Conservation (phyloP, 2,888 invertebrate species). For the Toxonevra muliebris region DNA sequence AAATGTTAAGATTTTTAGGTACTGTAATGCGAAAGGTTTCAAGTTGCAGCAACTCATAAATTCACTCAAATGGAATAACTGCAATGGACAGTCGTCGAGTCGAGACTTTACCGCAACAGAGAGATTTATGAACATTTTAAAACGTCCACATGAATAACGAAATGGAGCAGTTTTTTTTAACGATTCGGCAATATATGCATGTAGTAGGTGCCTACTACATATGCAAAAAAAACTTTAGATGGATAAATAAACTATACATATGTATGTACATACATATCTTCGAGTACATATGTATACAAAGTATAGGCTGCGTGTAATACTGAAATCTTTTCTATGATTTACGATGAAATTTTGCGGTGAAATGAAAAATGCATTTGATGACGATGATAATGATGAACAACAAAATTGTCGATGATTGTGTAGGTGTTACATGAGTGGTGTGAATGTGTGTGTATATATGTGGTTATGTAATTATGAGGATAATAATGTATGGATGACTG, state of each 20-base stretch:
- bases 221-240: constrained; percentile 16
- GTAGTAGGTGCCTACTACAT: not conserved
- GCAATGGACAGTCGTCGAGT: constrained; percentile 24
- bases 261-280: not conserved
- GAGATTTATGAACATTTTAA: constrained; percentile 59
- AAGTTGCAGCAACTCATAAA: constrained; percentile 44
- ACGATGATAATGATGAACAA: constrained; percentile 33
- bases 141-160: constrained; percentile 37
- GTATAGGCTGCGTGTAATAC: constrained; percentile 30
- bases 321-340: constrained; percentile 36
- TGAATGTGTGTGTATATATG: constrained; percentile 30
- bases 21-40: constrained; percentile 31
- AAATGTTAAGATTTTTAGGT: no score
- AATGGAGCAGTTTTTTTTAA: constrained; percentile 3
- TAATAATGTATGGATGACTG: not conserved
- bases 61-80: constrained; percentile 55
- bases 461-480: constrained; percentile 11
- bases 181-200: not conserved
- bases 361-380: constrained; percentile 54
- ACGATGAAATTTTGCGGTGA: constrained; percentile 32
- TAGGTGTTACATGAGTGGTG: constrained; percentile 11
- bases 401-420: constrained; percentile 21
- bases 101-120: constrained; percentile 46
- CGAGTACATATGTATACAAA: no score
- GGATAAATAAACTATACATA: not conserved